Conservation (phyloP, 2,888 invertebrate genomes). For the Axea sp. region DNA sequence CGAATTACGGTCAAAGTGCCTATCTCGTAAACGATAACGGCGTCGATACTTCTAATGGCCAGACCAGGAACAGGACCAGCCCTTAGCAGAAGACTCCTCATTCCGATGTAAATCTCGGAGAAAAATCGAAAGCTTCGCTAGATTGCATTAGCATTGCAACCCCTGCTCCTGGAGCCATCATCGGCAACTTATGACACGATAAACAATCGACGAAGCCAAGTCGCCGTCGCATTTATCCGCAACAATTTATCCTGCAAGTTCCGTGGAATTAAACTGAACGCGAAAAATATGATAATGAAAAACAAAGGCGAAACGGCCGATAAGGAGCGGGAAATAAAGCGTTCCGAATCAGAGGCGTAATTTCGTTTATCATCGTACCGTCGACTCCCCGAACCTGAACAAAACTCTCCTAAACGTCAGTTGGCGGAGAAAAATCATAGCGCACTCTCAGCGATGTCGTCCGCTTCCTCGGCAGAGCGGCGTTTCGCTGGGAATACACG, state of each 20-base stretch:
- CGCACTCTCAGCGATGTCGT: slow-evolving; percentile 29
- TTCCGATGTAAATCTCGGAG: slow-evolving; percentile 11
- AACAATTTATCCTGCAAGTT: slow-evolving; percentile 44
- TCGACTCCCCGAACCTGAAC: slow-evolving; percentile 29
- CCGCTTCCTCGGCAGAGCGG: slow-evolving; percentile 26
- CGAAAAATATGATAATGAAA: slow-evolving; percentile 60
- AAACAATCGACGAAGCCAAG: slow-evolving; percentile 53
- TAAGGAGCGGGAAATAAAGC: slow-evolving; percentile 50
- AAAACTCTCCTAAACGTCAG: slow-evolving; percentile 61
- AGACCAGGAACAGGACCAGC: slow-evolving; percentile 1
- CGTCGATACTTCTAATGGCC: slow-evolving; percentile 6
- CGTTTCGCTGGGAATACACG: slow-evolving; percentile 58
- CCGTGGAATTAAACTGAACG: slow-evolving; percentile 41
- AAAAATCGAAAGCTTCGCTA: slow-evolving; percentile 39
- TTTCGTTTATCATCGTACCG: slow-evolving; percentile 59
- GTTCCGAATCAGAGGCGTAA: slow-evolving; percentile 53
- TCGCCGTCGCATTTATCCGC: slow-evolving; percentile 41
- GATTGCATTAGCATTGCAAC: slow-evolving; percentile 44
- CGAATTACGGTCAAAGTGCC: slow-evolving; percentile 8
- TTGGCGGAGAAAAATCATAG: slow-evolving; percentile 58
- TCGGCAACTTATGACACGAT: slow-evolving; percentile 51
- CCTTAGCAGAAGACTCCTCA: not conserved
- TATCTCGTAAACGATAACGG: slow-evolving; percentile 25
- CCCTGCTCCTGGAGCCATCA: slow-evolving; percentile 13
- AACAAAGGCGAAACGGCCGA: slow-evolving; percentile 50